A percentile compares a stretch with the other conserved stretches of the same genome.
phyloP scores from a whole-genome alignment of 2,113 vertebrate species.

The Lagenorhynchus albirostris region DNA sequence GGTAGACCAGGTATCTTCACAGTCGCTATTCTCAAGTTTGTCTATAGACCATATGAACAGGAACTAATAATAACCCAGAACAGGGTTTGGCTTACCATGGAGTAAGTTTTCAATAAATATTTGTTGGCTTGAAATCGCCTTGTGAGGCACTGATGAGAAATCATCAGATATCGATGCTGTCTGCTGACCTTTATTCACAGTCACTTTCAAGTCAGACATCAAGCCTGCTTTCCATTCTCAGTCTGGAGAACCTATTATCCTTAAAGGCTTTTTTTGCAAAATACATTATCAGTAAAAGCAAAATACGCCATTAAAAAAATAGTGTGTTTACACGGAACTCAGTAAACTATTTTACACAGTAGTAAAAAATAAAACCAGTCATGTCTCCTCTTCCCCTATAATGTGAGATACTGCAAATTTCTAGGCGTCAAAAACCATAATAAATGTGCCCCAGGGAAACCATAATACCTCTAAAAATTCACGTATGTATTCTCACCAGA shows the following conservation, averaged over 20 bases:
- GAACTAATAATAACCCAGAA: constrained; percentile 28
- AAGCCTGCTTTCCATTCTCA: background rate
- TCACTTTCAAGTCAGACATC: background rate
- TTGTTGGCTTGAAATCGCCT: constrained; percentile 22
- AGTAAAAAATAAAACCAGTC: constrained; percentile 36
- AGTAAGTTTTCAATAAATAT: background rate
- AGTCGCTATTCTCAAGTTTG: background rate
- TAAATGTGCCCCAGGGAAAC: background rate
- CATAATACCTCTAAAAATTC: constrained; percentile 17
- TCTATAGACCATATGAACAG: background rate
- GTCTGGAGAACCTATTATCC: constrained; percentile 41
- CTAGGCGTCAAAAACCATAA: background rate
- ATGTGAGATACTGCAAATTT: constrained; percentile 4
- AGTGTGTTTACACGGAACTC: constrained; percentile 32
- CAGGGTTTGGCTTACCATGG: background rate
- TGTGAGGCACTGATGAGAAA: background rate
- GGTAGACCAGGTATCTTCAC: background rate
- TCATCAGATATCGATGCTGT: background rate
- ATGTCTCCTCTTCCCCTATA: background rate
- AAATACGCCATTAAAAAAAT: constrained; percentile 28
- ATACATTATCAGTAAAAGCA: constrained; percentile 49
- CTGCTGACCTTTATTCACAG: background rate
- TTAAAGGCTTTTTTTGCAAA: constrained; percentile 54
- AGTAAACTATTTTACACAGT: constrained; percentile 50
- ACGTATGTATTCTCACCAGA: background rate